Evolutionary conservation across 2,113 vertebrate genomes (phyloP).

Genomic region (Malurus melanocephalus): DNA sequence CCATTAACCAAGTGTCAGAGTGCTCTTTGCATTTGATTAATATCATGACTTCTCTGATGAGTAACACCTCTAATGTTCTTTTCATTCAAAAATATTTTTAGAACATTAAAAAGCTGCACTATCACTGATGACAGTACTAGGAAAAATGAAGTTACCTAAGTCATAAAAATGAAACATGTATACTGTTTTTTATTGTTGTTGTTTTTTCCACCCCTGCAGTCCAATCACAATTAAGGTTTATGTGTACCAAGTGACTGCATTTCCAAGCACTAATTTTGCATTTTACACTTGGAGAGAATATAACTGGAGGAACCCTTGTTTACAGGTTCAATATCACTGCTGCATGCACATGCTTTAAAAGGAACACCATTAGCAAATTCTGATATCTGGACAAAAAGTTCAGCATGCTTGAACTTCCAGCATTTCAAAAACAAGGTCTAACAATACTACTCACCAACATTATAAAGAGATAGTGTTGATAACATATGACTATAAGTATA

Average conservation of each 20-base stretch:
- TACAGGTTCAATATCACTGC: not conserved
- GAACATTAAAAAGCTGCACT: not conserved
- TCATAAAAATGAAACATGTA: not conserved
- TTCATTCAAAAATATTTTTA: not conserved
- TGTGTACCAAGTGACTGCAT: not conserved
- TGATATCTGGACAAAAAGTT: not conserved
- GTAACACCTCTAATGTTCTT: not conserved
- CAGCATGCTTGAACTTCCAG: not conserved
- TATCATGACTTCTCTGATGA: not conserved
- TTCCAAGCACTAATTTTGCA: not conserved
- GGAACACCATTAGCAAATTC: not conserved
- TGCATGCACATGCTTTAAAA: not conserved
- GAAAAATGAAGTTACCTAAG: not conserved
- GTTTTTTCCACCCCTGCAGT: conserved; percentile 43
- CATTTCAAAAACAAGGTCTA: not conserved
- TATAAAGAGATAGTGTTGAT: not conserved
- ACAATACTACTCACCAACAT: not conserved
- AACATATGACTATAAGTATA: not conserved
- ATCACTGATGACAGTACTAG: not conserved
- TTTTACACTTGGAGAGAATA: not conserved
- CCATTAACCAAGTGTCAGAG: not conserved
- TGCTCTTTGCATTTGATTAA: not conserved
- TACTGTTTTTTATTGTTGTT: not conserved
- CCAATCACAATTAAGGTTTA: conserved; percentile 34
- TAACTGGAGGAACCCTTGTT: not conserved